Conservation (phyloP, 2,888 invertebrate species). For the Acanthosoma haemorrhoidale region DNA sequence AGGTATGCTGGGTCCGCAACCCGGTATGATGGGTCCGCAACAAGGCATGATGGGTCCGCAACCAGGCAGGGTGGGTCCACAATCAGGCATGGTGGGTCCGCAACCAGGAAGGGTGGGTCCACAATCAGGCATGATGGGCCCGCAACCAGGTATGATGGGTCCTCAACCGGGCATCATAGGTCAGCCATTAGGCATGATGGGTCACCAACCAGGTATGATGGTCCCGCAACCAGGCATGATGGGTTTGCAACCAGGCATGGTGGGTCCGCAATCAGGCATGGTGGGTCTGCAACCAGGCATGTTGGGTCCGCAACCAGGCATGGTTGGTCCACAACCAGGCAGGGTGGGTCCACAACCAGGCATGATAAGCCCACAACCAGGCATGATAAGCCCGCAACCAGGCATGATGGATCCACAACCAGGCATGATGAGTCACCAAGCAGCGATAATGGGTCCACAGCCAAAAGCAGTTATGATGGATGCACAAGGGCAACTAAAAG, state of each 20-base stretch:
- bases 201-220: background rate
- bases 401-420: background rate
- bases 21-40: background rate
- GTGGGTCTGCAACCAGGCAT: background rate
- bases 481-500: background rate
- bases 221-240: conserved; percentile 6
- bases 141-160: conserved; percentile 1
- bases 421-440: background rate
- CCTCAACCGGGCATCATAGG: conserved; percentile 6
- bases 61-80: background rate
- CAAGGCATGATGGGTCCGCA: conserved; percentile 4
- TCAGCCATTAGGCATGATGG: conserved; percentile 10
- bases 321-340: background rate
- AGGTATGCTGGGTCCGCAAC: background rate
- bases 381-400: background rate
- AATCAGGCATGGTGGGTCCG: background rate
- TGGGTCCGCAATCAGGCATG: conserved; percentile 14
- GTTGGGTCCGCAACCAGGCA: background rate
- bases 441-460: background rate
- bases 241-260: background rate
- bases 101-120: conserved; percentile 15
- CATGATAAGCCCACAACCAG: conserved; percentile 13
- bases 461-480: background rate
- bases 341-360: conserved; percentile 3
- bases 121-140: background rate